These are phyloP conservation scores for Pimpla rufipes DNA, from an alignment of 2,888 invertebrate species.

Conservation along the genomic window DNA sequence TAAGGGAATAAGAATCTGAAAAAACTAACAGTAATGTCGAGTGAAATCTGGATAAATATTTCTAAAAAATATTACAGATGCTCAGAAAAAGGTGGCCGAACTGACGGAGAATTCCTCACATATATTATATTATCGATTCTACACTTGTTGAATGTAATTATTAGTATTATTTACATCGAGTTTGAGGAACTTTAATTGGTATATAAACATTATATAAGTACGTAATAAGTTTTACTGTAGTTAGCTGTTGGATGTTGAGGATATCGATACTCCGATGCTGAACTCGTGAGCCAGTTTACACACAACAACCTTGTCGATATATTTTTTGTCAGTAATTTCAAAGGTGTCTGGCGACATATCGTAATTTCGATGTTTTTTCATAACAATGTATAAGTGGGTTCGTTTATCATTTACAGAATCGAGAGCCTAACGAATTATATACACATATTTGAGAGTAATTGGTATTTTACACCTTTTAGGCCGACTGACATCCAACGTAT, in stretches of 20 bases:
- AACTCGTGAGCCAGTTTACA: slow-evolving; percentile 56
- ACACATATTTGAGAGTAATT: slow-evolving; percentile 32
- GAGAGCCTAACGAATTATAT: slow-evolving; percentile 35
- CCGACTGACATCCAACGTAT: slow-evolving; percentile 39
- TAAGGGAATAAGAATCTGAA: no score
- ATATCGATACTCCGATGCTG: slow-evolving; percentile 63
- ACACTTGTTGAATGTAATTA: slow-evolving; percentile 69
- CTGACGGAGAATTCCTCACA: not conserved
- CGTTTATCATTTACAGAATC: slow-evolving; percentile 38
- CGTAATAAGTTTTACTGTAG: slow-evolving; percentile 65
- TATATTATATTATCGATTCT: slow-evolving; percentile 65
- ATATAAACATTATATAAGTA: slow-evolving; percentile 66
- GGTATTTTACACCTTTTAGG: slow-evolving; percentile 42
- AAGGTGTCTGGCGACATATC: slow-evolving; percentile 21
- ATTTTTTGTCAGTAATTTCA: slow-evolving; percentile 15
- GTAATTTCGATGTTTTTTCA: slow-evolving; percentile 33
- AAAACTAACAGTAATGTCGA: no score
- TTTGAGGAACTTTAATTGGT: slow-evolving; percentile 65
- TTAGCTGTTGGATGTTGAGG: slow-evolving; percentile 64
- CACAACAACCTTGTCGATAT: slow-evolving; percentile 26
- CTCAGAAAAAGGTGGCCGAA: no score
- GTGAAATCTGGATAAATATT: no score
- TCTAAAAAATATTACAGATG: no score
- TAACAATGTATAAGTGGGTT: slow-evolving; percentile 13
- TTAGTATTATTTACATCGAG: slow-evolving; percentile 68